phyloP scores from a whole-genome alignment of 2,113 vertebrate species.

The Plecturocebus donacophilus region DNA sequence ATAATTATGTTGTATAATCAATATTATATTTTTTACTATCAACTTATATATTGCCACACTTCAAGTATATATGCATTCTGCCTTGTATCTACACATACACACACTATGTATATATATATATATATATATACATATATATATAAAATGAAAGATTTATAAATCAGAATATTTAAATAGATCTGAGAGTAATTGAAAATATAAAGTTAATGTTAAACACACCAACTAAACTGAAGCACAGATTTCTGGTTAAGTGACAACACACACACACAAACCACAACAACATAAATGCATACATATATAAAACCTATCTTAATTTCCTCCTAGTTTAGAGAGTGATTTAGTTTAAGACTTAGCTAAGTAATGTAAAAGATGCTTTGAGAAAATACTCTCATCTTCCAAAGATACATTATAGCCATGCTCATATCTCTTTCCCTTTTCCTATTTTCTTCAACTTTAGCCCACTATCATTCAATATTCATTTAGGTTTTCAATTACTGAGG shows the following conservation, averaged over 20 bases:
- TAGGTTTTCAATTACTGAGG: not conserved
- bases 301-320: not conserved
- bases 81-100: not conserved
- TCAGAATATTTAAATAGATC: not conserved
- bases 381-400: not conserved
- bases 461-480: not conserved
- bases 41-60: fast-evolving
- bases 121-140: not conserved
- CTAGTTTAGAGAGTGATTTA: not conserved
- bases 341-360: not conserved
- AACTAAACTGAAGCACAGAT: not conserved
- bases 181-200: not conserved
- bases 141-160: not conserved
- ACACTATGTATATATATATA: too few species aligned
- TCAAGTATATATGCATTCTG: not conserved
- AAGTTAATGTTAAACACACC: not conserved
- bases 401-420: not conserved
- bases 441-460: not conserved
- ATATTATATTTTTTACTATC: not conserved
- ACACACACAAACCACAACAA: not conserved
- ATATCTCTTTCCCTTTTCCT: not conserved
- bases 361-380: not conserved
- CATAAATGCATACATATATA: not conserved
- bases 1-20: not conserved
- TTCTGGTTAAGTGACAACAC: not conserved